Evolutionary conservation across 2,113 vertebrate genomes (phyloP), one percentile per base, ranked within the genome.

Genomic region (Morone chrysops): DNA sequence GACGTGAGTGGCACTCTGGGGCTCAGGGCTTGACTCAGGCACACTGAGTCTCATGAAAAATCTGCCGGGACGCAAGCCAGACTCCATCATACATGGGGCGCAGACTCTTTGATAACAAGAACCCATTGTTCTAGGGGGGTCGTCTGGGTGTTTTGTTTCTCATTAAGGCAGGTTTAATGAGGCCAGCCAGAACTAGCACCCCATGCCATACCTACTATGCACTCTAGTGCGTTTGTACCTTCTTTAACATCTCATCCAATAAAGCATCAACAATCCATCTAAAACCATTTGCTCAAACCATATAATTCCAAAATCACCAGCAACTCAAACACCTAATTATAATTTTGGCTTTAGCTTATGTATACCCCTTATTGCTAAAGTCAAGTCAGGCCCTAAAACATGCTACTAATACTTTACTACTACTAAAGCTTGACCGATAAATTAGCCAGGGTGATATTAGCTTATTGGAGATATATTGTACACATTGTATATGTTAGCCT

Each of bases 251-350:
- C 38, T 66, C 22, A 84, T 65, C 16, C 43, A 69, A 13, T 60
- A 41, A 83, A 56, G 56, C 6, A 54, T 70, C 59, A 50, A 54
- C 36, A 56, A 70, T 51, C 10, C 22, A n/a, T 5, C 53, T 31
- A 50, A 66, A 70, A 77, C 54, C 40, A 47, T 77, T 53, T 51
- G 18, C 53, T 66, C 61, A 22, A 61, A 56, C 61, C 22, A 61
- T 8, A 61, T 88, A 62, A 90, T 20, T 53, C 54, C 86, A 94
- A 94, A 94, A 95, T 92, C 92, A 94, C 93, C 93, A 40, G 16
- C 50, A 43, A n/a, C 14, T 56, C 18, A 13, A 79, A 80, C 43
- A 81, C 41, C 47, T 63, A 3, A 16, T 18, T 2, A 17, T 48
- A 9, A 13, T 22, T 45, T 41, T 13, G 17, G 31, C 20, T 75